These are phyloP conservation scores for Agrotis clavis DNA, from an alignment of 2,888 invertebrate genomes.

Conservation along the genomic window DNA sequence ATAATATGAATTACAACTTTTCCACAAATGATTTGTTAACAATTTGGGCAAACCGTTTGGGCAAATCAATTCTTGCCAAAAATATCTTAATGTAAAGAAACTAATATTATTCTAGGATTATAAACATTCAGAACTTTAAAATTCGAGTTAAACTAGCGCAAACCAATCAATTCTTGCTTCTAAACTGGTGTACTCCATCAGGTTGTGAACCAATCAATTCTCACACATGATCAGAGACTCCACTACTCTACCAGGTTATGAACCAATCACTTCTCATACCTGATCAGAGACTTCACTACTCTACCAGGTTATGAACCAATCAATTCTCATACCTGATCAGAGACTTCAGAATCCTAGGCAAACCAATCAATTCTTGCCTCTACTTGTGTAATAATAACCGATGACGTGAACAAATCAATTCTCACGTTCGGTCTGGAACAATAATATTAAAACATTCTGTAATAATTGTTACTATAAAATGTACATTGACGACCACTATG, in stretches of 20 bases:
- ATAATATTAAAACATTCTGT: not conserved
- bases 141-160: not conserved
- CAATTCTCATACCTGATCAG: not conserved
- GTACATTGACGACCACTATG: not conserved
- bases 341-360: not conserved
- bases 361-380: not conserved
- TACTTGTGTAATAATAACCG: not conserved
- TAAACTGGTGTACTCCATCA: not conserved
- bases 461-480: not conserved
- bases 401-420: conserved; percentile 2
- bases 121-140: not conserved
- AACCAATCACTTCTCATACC: conserved; percentile 2
- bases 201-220: conserved; percentile 9
- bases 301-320: conserved; percentile 2
- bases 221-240: not conserved
- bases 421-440: conserved; percentile 2
- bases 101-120: not conserved
- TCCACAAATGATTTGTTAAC: not conserved
- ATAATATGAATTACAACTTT: too few species aligned
- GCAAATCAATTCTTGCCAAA: not conserved
- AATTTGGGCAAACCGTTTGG: not conserved
- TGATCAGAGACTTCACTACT: not conserved
- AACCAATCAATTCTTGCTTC: not conserved
- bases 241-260: not conserved
- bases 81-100: not conserved